A percentile compares a stretch with the other conserved stretches of the same genome.
phyloP scores from a whole-genome alignment of 2,113 vertebrate genomes.

The Catharus minimus region DNA sequence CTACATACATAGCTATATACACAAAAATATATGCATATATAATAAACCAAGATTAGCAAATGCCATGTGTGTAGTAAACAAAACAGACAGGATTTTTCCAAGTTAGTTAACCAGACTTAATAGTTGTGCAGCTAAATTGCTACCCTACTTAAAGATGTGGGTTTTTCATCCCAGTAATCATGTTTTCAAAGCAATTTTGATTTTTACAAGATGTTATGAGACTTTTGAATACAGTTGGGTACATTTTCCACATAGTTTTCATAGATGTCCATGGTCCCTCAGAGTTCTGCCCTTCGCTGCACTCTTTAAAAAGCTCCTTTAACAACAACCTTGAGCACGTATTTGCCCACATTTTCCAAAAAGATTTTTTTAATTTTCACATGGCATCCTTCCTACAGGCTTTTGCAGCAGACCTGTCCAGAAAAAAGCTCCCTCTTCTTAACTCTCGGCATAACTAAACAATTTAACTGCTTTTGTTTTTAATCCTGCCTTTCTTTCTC shows the following conservation, averaged over 20 bases:
- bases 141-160: background rate
- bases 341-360: background rate
- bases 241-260: background rate
- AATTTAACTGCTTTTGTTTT: background rate
- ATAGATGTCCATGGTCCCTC: background rate
- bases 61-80: background rate
- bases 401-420: background rate
- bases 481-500: background rate
- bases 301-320: background rate
- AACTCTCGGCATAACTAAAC: background rate
- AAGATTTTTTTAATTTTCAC: background rate
- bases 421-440: background rate
- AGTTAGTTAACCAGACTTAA: background rate
- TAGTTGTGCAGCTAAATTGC: background rate
- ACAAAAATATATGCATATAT: background rate
- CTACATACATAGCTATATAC: background rate
- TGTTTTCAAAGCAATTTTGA: background rate
- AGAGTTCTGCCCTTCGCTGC: background rate
- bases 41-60: background rate
- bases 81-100: accelerated
- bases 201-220: background rate
- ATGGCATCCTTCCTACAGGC: background rate
- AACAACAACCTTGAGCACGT: background rate
- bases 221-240: background rate
- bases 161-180: background rate